Percentiles rank a stretch among this genome's conserved stretches.
Evolutionary conservation across 2,113 vertebrate species (phyloP).

Genomic region (Hippocampus zosterae): DNA sequence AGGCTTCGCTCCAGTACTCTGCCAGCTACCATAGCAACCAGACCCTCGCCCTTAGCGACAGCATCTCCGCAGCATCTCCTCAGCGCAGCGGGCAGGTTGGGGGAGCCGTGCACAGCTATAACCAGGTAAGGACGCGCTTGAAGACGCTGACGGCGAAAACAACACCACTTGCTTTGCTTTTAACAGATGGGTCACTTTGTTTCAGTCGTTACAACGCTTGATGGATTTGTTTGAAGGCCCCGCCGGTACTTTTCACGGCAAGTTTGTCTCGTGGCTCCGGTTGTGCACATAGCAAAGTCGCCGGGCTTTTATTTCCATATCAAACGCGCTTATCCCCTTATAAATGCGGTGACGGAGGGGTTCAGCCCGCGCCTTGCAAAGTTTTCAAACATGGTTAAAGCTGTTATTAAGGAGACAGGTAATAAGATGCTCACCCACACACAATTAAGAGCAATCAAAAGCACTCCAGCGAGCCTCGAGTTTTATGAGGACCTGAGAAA

Average conservation of each 20-base stretch:
- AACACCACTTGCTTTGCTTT: not conserved
- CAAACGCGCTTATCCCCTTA: not conserved
- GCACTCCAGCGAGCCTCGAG: slow-evolving; percentile 21
- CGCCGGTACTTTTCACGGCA: not conserved
- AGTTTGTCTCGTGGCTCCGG: not conserved
- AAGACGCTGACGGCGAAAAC: not conserved
- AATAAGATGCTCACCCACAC: slow-evolving; percentile 15
- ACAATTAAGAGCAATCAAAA: slow-evolving; percentile 27
- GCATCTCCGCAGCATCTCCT: slow-evolving; percentile 74
- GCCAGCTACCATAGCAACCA: slow-evolving; percentile 99
- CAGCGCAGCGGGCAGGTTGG: slow-evolving; percentile 84
- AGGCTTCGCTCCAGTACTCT: slow-evolving; percentile 96
- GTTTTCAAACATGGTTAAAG: slow-evolving; percentile 3
- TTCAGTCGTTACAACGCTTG: not conserved
- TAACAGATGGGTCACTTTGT: slow-evolving; percentile 11
- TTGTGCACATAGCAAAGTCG: slow-evolving; percentile 10
- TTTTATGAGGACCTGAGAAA: slow-evolving; percentile 34
- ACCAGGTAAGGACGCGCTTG: slow-evolving; percentile 82
- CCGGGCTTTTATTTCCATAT: not conserved
- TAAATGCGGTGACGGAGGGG: not conserved
- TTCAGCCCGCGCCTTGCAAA: not conserved
- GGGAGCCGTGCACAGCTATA: slow-evolving; percentile 90
- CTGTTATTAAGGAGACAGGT: slow-evolving; percentile 15
- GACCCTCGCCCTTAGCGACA: slow-evolving; percentile 88
- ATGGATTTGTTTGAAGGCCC: not conserved